Base-by-base conservation (phyloP, 2,113 vertebrate species). In the Pycnonotus jocosus region DNA sequence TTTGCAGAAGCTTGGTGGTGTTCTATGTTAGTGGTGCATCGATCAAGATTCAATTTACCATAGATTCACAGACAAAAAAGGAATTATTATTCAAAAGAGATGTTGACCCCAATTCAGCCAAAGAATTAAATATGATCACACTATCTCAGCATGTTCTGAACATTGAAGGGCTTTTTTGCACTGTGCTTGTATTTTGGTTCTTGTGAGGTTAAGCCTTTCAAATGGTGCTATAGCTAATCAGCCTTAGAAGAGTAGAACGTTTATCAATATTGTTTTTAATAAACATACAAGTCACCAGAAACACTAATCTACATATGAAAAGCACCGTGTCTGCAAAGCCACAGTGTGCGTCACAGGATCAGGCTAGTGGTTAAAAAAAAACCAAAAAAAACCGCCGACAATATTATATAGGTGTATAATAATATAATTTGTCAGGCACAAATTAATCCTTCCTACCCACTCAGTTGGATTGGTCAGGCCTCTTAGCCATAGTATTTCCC, bases 381-480 rank as follows among this genome's bases (percentile, higher is more conserved):
- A 72, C 48, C 54, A 79, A 42, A 35, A 37, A 37, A 58, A 58
- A 74, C n/a, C n/a, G 10, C 11, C 40, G 5, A 64, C 2, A 21
- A 15, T 57, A 58, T 47, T 40, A 61, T 22, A 31, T 8, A 54
- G 22, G 5, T 9, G 66, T 62, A 66, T 11, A 88, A 37, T 76
- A 61, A 45, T 22, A 54, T 22, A 60, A 92, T 24, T 42, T 27
- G 24, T 57, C 44, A 47, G 28, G 73, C 25, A 74, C 28, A 64
- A 88, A 93, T 72, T 57, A 88, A 62, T 83, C 64, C 73, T 95
- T 89, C 69, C 89, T 81, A 54, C 23, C 81, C 38, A 31, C n/a
- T 71, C n/a, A 64, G 40, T 31, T 70, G 45, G 62, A 77, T 14
- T 83, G 42, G 58, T 91, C 91, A 92, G 64, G 40, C 23, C 51